Conservation (phyloP, 2,113 vertebrate species). For the Myrmecobius fasciatus region DNA sequence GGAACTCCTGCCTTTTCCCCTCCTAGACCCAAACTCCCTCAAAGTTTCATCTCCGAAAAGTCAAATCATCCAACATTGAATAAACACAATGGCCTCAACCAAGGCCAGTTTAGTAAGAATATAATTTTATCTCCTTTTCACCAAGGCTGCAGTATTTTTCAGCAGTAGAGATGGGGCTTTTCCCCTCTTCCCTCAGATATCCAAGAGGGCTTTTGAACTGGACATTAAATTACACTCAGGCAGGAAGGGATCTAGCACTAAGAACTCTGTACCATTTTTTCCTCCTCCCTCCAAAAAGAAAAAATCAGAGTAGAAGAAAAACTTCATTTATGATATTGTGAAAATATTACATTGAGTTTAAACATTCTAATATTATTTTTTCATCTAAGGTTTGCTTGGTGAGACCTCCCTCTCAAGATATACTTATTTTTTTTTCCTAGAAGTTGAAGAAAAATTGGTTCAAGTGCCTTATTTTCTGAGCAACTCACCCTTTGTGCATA, state of each 20-base stretch:
- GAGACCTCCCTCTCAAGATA: neutral
- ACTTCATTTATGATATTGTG: neutral
- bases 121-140: neutral
- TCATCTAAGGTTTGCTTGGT: neutral
- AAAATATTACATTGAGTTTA: neutral
- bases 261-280: neutral
- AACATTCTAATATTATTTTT: neutral
- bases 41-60: neutral
- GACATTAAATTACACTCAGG: neutral
- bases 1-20: neutral
- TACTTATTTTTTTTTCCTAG: neutral
- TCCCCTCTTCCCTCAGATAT: neutral
- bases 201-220: neutral
- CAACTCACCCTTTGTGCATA: neutral
- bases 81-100: neutral
- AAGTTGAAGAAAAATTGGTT: neutral
- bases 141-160: too few species aligned
- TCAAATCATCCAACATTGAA: neutral
- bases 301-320: neutral
- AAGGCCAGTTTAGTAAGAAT: neutral
- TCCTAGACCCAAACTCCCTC: neutral
- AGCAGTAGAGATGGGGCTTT: neutral
- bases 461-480: neutral
- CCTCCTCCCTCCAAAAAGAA: neutral
- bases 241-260: neutral